Evolutionary conservation across 2,888 invertebrate genomes (phyloP), one percentile per base, ranked within the genome.

Genomic region (Meiosimyza platycephala): DNA sequence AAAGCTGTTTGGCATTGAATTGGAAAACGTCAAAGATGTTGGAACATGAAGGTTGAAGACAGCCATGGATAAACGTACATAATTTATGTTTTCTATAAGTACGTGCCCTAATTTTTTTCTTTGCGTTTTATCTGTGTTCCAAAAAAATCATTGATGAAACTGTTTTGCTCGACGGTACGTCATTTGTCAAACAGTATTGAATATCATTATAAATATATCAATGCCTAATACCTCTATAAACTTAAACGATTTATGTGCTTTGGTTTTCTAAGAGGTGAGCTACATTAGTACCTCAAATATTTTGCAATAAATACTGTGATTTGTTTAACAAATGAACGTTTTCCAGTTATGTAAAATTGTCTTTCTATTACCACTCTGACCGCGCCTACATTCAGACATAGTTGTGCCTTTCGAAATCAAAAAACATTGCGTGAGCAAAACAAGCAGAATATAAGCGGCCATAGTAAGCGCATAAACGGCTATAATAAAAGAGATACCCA

Each of bases 401-500:
- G 89, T 89, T 73, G 89, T 81, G 9, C 89, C 90, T 54, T 89
- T 81, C 13, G 89, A 89, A 59, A 89, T 86, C 50, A 88, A 79
- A 77, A 87, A 83, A 22, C 85, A 74, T 80, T 89, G 89, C 65
- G 89, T 85, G 16, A 89, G 64, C 22, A 90, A 75, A 77, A 89
- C 89, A 48, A 88, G 86, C 11, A 89, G 72, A 63, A 90, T 84
- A 71, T 89, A 88, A n/a, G 87, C 73, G 0, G 86, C 79, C 62
- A 89, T 88, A 13, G 89, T 85, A 12, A 89, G 80, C 48, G 88
- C 84, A 87, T 90, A 91, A 4, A 89, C 85, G 57, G 90, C 90
- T 60, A 89, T 85, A 3, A 91, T 90, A 81, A 91, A 92, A 63
- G 89, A 89, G 75, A 91, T 78, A 16, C 90, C 88, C 75, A 88